phyloP scores from a whole-genome alignment of 2,113 vertebrate species.

The Cyanistes caeruleus region DNA sequence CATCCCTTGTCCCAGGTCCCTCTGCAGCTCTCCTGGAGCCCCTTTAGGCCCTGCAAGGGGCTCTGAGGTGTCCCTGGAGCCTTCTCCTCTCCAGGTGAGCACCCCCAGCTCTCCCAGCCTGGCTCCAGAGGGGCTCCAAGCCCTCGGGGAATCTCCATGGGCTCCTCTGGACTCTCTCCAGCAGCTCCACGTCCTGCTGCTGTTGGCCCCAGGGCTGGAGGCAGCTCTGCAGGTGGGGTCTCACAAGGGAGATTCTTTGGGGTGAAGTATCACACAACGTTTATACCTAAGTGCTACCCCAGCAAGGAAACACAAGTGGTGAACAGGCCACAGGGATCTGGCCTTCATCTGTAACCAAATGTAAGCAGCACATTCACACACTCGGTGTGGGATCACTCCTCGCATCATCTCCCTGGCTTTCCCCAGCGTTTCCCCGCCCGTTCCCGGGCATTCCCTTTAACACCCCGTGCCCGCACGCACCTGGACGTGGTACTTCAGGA shows the following conservation, averaged over 20 bases:
- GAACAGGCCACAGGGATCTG: fast-evolving
- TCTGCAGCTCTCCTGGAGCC: background rate
- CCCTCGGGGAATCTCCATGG: fast-evolving
- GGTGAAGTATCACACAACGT: background rate
- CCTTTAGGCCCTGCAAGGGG: background rate
- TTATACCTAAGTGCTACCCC: background rate
- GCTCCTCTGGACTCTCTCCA: background rate
- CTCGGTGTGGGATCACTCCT: background rate
- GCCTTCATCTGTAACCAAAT: fast-evolving
- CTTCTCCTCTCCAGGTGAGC: background rate
- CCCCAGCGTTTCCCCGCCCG: fast-evolving
- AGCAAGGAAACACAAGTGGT: fast-evolving
- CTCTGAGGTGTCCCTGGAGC: background rate
- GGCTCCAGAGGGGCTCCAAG: background rate
- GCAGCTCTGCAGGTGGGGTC: background rate
- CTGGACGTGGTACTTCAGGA: background rate
- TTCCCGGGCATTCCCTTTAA: fast-evolving
- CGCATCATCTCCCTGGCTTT: background rate
- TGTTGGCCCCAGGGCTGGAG: background rate
- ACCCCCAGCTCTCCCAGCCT: background rate
- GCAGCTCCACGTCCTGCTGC: background rate
- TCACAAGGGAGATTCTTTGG: background rate
- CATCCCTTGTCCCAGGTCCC: background rate
- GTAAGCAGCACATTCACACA: fast-evolving
- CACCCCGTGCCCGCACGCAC: background rate